Conservation (phyloP, 2,888 invertebrate species). For the Schizotus pectinicornis region DNA sequence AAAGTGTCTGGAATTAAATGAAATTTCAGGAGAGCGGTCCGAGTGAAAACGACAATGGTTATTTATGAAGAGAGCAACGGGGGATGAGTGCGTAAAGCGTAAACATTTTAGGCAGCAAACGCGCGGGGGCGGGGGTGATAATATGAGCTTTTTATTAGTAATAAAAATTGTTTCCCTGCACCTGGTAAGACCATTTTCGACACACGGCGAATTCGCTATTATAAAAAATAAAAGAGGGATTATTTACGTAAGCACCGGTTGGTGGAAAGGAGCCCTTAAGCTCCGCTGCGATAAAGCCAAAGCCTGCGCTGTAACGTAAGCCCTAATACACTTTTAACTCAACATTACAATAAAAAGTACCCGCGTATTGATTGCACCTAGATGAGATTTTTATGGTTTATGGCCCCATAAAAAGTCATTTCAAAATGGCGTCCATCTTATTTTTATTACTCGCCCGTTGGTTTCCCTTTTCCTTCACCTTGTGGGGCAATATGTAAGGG, state of each 20-base stretch:
- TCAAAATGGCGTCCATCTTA: conserved; percentile 54
- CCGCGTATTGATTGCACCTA: conserved; percentile 51
- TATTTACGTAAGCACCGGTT: conserved; percentile 43
- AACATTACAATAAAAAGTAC: conserved; percentile 52
- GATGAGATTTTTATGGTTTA: conserved; percentile 56
- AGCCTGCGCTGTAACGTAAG: conserved; percentile 30
- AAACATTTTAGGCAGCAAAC: conserved; percentile 2
- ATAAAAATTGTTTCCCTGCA: conserved; percentile 37
- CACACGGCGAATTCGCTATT: conserved; percentile 48
- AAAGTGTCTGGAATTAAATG: background rate
- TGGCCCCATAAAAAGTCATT: conserved; percentile 51
- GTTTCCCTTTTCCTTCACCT: conserved; percentile 45
- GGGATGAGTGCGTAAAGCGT: conserved; percentile 7
- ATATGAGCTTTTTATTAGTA: conserved; percentile 28
- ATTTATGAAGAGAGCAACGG: conserved; percentile 1
- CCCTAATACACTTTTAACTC: conserved; percentile 51
- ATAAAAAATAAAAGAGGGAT: conserved; percentile 48
- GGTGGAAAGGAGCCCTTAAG: conserved; percentile 38
- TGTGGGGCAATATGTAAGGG: conserved; percentile 46
- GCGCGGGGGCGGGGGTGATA: background rate
- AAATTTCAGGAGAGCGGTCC: background rate
- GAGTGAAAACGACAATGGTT: conserved; percentile 1
- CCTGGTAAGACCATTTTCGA: conserved; percentile 47
- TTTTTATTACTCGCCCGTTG: conserved; percentile 49
- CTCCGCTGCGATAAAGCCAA: conserved; percentile 37